Evolutionary conservation across 1,140 invertebrate species (phyloP).

Genomic region (Bombus impatiens): DNA sequence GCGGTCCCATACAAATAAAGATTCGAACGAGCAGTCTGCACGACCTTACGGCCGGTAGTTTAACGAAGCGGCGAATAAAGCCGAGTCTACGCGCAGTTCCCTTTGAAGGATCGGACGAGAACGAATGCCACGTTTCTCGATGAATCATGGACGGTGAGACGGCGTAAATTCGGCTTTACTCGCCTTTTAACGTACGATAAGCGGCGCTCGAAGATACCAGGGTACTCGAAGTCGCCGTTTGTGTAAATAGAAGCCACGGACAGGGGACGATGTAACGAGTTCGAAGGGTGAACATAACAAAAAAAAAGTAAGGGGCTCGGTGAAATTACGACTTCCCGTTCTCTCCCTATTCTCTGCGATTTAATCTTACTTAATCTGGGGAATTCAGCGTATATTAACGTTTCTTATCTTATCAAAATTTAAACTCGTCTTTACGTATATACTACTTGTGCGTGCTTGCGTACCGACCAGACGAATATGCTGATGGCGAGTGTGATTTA

Average conservation of each 20-base stretch:
- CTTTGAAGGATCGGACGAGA: too few species aligned
- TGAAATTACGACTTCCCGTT: not conserved
- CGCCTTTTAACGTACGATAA: too few species aligned
- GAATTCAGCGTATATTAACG: not conserved
- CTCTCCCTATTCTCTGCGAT: not conserved
- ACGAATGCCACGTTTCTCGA: too few species aligned
- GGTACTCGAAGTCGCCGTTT: constrained; percentile 30
- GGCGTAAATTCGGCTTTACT: too few species aligned
- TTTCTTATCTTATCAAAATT: constrained; percentile 35
- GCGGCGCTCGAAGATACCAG: too few species aligned
- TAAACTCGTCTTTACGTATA: not conserved
- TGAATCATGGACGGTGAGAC: too few species aligned
- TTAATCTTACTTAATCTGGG: not conserved
- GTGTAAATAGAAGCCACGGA: constrained; percentile 36
- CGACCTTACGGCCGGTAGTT: too few species aligned
- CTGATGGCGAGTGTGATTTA: constrained; percentile 59
- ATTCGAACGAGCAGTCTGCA: too few species aligned
- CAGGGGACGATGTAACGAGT: constrained; percentile 16
- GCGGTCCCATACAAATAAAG: too few species aligned
- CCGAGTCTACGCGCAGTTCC: too few species aligned
- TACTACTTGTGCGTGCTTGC: not conserved
- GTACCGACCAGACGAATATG: not conserved
- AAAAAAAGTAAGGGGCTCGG: not conserved
- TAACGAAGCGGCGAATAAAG: too few species aligned
- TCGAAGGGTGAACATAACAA: not conserved